A percentile compares a stretch with the other conserved stretches of the same genome.
Conservation (phyloP, 2,797 vertebrate species). For the Buceros bicornis region DNA sequence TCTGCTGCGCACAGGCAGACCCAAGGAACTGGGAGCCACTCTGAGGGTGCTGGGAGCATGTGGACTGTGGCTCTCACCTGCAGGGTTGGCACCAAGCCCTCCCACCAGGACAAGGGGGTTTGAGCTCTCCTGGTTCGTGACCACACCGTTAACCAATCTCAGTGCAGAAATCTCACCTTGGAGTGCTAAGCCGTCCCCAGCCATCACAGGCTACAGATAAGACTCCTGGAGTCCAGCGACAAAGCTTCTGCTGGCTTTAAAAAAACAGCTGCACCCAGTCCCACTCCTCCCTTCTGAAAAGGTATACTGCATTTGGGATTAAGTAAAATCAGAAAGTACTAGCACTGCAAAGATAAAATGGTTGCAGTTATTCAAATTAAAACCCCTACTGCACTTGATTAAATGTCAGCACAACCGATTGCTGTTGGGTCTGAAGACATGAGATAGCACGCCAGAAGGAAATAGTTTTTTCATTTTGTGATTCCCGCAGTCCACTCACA, state of each 20-base stretch:
- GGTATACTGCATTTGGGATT: background rate
- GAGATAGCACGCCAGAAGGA: background rate
- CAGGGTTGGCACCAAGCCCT: background rate
- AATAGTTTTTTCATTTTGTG: background rate
- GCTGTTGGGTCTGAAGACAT: background rate
- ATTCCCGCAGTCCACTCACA: background rate
- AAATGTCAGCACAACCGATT: background rate
- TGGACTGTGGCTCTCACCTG: rapidly evolving
- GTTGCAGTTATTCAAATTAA: background rate
- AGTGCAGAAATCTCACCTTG: background rate
- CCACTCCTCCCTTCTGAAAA: background rate
- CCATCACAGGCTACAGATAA: background rate
- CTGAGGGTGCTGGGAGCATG: background rate
- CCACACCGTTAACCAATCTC: background rate
- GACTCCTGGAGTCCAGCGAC: background rate
- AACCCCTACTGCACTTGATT: background rate
- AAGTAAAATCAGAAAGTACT: background rate
- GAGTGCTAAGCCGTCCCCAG: background rate
- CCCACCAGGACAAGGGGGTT: rapidly evolving
- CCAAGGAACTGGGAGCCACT: rapidly evolving
- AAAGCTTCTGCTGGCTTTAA: background rate
- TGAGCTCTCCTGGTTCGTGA: background rate
- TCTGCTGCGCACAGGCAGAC: rapidly evolving
- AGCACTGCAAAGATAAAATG: background rate
- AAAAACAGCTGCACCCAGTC: background rate